Percentiles rank a stretch among this genome's conserved stretches.
Evolutionary conservation across 2,113 vertebrate genomes (phyloP).

Genomic region (Aphyosemion australe): DNA sequence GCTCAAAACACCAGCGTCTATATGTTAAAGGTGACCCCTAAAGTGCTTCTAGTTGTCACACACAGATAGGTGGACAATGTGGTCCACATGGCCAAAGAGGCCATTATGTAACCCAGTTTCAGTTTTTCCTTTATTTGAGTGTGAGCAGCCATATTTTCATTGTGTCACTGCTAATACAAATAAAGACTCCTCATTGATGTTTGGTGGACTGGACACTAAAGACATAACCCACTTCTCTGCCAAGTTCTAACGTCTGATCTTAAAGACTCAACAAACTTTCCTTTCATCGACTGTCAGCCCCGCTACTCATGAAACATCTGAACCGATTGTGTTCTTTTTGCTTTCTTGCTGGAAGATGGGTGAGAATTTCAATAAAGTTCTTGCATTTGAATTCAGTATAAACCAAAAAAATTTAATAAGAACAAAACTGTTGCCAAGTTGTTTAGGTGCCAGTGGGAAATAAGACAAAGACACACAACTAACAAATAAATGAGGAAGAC

Average conservation of each 20-base stretch:
- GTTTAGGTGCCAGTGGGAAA: too few relatives aligned
- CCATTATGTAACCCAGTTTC: too few relatives aligned
- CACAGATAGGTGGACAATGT: neutral
- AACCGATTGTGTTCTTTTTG: neutral
- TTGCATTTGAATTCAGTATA: neutral
- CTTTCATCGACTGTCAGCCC: slow-evolving; percentile 1
- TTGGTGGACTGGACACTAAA: slow-evolving; percentile 61
- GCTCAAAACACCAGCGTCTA: slow-evolving; percentile 37
- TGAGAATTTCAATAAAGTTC: neutral
- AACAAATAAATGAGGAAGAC: neutral
- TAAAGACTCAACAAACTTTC: slow-evolving; percentile 32
- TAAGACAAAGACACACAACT: neutral
- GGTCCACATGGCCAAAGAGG: slow-evolving; percentile 15
- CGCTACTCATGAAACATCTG: neutral
- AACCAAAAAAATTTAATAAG: neutral
- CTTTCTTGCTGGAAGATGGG: neutral
- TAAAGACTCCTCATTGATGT: slow-evolving; percentile 55
- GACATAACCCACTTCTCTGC: slow-evolving; percentile 40
- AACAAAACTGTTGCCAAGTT: neutral
- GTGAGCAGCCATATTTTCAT: neutral
- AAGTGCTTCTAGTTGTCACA: slow-evolving; percentile 11
- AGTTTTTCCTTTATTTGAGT: neutral
- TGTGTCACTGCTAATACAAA: slow-evolving; percentile 43
- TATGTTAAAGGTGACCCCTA: slow-evolving; percentile 19
- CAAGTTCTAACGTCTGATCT: slow-evolving; percentile 34